Percentiles rank a stretch among this genome's conserved stretches.
These are phyloP conservation scores for Pelecanoides urinatrix DNA, from an alignment of 2,113 vertebrate species.

Conservation along the genomic window DNA sequence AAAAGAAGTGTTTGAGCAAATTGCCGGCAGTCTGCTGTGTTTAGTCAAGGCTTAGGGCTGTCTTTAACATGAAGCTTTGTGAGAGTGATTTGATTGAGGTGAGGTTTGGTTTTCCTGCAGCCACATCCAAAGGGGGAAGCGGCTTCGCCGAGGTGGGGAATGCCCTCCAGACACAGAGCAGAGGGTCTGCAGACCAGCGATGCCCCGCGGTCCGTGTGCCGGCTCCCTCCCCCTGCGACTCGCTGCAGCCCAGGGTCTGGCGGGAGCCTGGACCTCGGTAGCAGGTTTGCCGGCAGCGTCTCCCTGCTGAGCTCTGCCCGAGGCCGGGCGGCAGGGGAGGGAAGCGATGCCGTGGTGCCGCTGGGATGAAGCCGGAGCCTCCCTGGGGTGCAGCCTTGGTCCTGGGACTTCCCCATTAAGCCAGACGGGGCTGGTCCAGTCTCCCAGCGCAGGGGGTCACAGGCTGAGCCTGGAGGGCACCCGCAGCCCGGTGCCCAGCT, in stretches of 20 bases:
- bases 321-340: not conserved
- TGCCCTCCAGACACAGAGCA: fast-evolving
- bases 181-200: not conserved
- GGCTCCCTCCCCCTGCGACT: fast-evolving
- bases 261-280: not conserved
- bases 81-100: constrained; percentile 4
- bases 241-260: fast-evolving
- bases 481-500: fast-evolving
- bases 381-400: not conserved
- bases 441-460: not conserved
- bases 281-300: fast-evolving
- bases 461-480: not conserved
- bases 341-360: fast-evolving
- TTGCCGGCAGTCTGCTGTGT: not conserved
- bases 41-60: constrained; percentile 30
- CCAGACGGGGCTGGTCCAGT: not conserved
- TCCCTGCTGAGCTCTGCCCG: not conserved
- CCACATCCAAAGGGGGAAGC: not conserved
- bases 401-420: not conserved
- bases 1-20: not conserved
- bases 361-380: not conserved
- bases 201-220: fast-evolving
- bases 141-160: not conserved
- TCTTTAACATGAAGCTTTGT: not conserved
- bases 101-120: constrained; percentile 50